A percentile compares a stretch with the other conserved stretches of the same genome.
Conservation (phyloP, 2,888 invertebrate genomes). For the Cryptophagus acutangulus region DNA sequence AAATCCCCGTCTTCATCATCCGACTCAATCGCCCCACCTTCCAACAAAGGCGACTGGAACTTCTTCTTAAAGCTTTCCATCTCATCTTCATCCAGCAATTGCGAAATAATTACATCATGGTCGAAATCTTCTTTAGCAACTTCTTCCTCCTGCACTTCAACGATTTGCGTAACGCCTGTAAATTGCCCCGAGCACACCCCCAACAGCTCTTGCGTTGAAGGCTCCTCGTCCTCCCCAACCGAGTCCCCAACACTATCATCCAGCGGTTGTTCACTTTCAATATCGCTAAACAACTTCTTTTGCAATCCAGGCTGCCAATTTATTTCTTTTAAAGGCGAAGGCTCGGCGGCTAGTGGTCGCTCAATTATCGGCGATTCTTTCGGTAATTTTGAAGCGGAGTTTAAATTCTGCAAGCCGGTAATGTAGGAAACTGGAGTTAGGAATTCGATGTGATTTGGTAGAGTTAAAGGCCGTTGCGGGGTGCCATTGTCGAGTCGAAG, state of each 20-base stretch:
- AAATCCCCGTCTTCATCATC: constrained; percentile 27
- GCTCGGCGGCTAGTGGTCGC: constrained; percentile 26
- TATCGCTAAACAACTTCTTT: constrained; percentile 46
- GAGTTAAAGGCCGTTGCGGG: not conserved
- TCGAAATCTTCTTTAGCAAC: constrained; percentile 3
- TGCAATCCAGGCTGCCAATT: constrained; percentile 33
- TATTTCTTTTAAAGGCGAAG: constrained; percentile 34
- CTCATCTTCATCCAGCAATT: constrained; percentile 40
- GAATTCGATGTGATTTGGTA: constrained; percentile 41
- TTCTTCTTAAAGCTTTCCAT: constrained; percentile 39
- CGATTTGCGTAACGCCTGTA: constrained; percentile 25
- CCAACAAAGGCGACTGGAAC: constrained; percentile 31
- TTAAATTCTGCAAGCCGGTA: constrained; percentile 44
- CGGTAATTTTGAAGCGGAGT: constrained; percentile 38
- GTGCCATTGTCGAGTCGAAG: not conserved
- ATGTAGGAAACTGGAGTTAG: constrained; percentile 50
- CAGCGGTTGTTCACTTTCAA: not conserved
- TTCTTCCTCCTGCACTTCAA: constrained; percentile 7
- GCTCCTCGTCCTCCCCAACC: no score
- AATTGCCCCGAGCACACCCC: constrained; percentile 43
- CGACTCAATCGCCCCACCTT: constrained; percentile 34
- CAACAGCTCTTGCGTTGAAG: constrained; percentile 40
- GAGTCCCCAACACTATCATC: not conserved
- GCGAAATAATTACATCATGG: constrained; percentile 39
- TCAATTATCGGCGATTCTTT: constrained; percentile 29